phyloP scores from a whole-genome alignment of 1,140 invertebrate species.

The Orchestia grillus region DNA sequence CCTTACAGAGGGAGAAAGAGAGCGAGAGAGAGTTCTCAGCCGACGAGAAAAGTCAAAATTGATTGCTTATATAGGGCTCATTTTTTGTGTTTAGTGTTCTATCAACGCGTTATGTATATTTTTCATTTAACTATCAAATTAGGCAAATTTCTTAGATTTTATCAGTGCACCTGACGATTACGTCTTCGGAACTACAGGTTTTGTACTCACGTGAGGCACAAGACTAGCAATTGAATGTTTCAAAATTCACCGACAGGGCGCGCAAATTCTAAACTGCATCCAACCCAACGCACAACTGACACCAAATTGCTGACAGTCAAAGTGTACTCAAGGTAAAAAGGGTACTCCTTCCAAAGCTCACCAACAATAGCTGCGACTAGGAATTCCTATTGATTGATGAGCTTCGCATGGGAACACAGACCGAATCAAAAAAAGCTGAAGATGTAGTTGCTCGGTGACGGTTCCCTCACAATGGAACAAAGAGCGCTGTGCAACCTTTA shows the following conservation, averaged over 20 bases:
- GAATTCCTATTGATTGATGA: neutral
- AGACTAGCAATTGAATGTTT: neutral
- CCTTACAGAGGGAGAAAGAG: neutral
- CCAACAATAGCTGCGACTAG: neutral
- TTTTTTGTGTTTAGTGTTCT: neutral
- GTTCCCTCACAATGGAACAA: neutral
- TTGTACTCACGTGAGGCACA: neutral
- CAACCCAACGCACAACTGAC: neutral
- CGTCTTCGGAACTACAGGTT: neutral
- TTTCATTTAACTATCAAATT: neutral
- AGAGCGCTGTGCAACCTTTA: neutral
- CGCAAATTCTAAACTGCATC: neutral
- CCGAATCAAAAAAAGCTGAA: neutral
- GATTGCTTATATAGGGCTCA: neutral
- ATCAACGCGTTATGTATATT: neutral
- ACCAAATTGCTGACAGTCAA: too few relatives aligned
- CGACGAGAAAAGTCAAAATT: neutral
- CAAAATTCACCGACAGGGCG: neutral
- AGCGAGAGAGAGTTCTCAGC: too few relatives aligned
- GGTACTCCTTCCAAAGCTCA: neutral
- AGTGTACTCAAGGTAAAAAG: neutral
- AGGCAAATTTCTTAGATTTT: neutral
- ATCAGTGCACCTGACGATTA: neutral
- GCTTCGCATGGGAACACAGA: neutral
- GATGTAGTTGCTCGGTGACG: neutral